Conservation (phyloP, 2,888 invertebrate genomes). For the Lasius fuliginosus region DNA sequence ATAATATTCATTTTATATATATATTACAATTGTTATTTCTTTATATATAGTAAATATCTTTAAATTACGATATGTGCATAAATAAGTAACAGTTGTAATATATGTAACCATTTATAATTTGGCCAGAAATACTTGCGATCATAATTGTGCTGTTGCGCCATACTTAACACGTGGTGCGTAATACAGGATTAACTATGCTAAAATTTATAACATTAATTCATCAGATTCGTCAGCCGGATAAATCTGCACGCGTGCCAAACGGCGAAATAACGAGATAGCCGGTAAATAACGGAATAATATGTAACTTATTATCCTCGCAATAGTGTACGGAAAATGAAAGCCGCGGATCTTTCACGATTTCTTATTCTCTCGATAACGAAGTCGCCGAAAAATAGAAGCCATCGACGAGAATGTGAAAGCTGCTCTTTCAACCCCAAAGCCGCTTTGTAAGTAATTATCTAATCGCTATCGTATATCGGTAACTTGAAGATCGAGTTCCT, state of each 20-base stretch:
- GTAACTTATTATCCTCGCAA: constrained; percentile 17
- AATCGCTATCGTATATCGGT: not conserved
- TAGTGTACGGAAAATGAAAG: not conserved
- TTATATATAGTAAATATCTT: not conserved
- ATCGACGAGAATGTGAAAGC: constrained; percentile 21
- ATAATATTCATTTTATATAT: not conserved
- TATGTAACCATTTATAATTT: constrained; percentile 3
- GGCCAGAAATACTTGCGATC: not conserved
- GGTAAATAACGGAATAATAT: constrained; percentile 16
- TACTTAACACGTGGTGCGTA: not conserved
- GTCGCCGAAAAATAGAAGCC: not conserved
- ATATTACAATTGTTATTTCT: not conserved
- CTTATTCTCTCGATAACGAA: not conserved
- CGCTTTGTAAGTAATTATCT: not conserved
- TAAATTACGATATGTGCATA: not conserved
- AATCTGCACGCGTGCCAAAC: not conserved
- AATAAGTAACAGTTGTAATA: not conserved
- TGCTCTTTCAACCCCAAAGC: not conserved
- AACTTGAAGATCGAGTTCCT: not conserved
- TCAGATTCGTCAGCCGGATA: constrained; percentile 21
- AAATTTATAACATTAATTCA: constrained; percentile 5
- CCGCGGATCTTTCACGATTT: not conserved
- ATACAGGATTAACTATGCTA: constrained; percentile 12
- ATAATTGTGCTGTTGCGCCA: constrained; percentile 5
- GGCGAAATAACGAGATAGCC: constrained; percentile 17